Conservation (phyloP, 92 coral and sea anemone species). For the Porites cylindrica region DNA sequence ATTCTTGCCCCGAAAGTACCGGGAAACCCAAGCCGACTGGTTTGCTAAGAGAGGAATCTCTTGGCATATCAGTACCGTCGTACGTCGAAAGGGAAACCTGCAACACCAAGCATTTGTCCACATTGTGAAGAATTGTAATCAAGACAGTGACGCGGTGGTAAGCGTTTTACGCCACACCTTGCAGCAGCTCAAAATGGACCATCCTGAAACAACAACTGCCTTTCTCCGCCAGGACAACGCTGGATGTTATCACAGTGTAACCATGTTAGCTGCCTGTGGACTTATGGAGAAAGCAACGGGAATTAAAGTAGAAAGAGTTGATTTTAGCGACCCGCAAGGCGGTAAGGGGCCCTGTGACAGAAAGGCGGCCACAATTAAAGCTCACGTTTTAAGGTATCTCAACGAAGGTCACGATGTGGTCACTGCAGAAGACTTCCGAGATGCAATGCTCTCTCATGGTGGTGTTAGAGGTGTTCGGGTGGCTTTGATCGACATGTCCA, state of each 20-base stretch:
- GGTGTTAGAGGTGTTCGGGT: constrained; percentile 64
- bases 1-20: too few species aligned
- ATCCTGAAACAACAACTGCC: constrained; percentile 44
- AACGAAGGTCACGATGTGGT: too few species aligned
- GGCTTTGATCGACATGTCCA: constrained; percentile 33
- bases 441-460: constrained; percentile 63
- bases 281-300: not conserved
- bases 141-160: constrained; percentile 44
- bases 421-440: not conserved
- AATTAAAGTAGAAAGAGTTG: constrained; percentile 5
- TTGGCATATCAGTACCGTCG: constrained; percentile 42
- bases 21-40: too few species aligned
- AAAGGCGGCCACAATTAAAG: too few species aligned
- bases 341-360: too few species aligned
- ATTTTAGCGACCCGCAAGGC: too few species aligned
- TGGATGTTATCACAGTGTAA: constrained; percentile 32
- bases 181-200: constrained; percentile 49
- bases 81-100: too few species aligned
- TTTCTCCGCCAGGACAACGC: constrained; percentile 40
- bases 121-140: constrained; percentile 27
- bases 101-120: constrained; percentile 22
- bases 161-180: constrained; percentile 46
- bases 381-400: too few species aligned
- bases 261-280: not conserved
- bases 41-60: too few species aligned